These are phyloP conservation scores for Araneus ventricosus DNA, from an alignment of 1,140 invertebrate genomes.

Conservation along the genomic window DNA sequence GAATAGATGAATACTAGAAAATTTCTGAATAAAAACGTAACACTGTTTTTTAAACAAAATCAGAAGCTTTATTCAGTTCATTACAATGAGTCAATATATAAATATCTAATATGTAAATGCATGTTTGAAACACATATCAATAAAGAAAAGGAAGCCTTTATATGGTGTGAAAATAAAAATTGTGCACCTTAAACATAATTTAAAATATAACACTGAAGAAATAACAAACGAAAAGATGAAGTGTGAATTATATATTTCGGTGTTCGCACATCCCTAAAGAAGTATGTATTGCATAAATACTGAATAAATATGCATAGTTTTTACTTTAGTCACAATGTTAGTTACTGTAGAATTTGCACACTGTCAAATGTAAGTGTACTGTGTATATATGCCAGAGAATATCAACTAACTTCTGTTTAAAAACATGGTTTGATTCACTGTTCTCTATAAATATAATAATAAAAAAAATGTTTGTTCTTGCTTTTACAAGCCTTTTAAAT, in stretches of 20 bases:
- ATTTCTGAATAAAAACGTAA: neutral
- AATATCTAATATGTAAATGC: constrained; percentile 19
- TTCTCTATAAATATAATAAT: constrained; percentile 42
- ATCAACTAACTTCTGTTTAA: constrained; percentile 52
- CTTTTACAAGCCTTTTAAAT: constrained; percentile 68
- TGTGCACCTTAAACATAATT: neutral
- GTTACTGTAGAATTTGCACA: constrained; percentile 62
- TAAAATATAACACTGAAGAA: neutral
- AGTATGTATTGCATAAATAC: constrained; percentile 22
- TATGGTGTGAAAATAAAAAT: neutral
- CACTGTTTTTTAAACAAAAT: neutral
- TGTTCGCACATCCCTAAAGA: constrained; percentile 72
- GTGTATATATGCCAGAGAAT: constrained; percentile 61
- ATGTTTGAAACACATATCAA: neutral
- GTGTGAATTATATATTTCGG: constrained; percentile 63
- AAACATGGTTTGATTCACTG: constrained; percentile 38
- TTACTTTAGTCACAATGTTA: constrained; percentile 69
- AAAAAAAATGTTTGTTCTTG: constrained; percentile 65
- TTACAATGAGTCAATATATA: neutral
- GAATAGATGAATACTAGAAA: too few species aligned
- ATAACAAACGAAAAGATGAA: constrained; percentile 5
- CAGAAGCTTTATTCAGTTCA: neutral
- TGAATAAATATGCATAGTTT: constrained; percentile 63
- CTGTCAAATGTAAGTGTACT: constrained; percentile 61
- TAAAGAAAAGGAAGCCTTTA: neutral